These are phyloP conservation scores for Aegotheles bennettii DNA, from an alignment of 2,113 vertebrate species.

Conservation along the genomic window DNA sequence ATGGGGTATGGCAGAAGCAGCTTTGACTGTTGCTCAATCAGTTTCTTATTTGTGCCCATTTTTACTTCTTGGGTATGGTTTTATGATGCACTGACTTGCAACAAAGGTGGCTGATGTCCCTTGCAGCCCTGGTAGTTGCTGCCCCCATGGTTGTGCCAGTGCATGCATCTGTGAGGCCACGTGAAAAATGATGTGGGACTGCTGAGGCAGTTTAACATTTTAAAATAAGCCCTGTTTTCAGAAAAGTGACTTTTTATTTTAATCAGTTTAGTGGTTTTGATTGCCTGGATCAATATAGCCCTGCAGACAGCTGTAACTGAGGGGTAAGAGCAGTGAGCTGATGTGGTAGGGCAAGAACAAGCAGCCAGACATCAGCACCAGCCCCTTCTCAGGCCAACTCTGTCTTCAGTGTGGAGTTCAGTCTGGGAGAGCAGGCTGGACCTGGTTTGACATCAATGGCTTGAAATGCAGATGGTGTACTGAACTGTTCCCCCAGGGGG, in stretches of 20 bases:
- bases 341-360: background rate
- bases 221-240: background rate
- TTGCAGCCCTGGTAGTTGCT: background rate
- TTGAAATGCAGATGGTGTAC: background rate
- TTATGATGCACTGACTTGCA: background rate
- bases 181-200: background rate
- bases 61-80: background rate
- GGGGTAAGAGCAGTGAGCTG: background rate
- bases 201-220: background rate
- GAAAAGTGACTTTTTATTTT: background rate
- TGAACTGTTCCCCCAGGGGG: accelerated
- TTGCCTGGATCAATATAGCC: background rate
- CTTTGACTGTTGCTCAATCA: background rate
- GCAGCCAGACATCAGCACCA: background rate
- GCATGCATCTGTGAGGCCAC: accelerated
- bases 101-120: background rate
- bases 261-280: background rate
- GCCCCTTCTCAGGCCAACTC: background rate
- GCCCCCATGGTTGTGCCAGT: accelerated
- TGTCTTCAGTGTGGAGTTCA: background rate
- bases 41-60: background rate
- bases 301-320: background rate
- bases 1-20: background rate
- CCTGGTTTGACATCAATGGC: accelerated
- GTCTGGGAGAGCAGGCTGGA: background rate